These are phyloP conservation scores for Pteromalus puparum DNA, from an alignment of 1,140 invertebrate species.

Conservation along the genomic window DNA sequence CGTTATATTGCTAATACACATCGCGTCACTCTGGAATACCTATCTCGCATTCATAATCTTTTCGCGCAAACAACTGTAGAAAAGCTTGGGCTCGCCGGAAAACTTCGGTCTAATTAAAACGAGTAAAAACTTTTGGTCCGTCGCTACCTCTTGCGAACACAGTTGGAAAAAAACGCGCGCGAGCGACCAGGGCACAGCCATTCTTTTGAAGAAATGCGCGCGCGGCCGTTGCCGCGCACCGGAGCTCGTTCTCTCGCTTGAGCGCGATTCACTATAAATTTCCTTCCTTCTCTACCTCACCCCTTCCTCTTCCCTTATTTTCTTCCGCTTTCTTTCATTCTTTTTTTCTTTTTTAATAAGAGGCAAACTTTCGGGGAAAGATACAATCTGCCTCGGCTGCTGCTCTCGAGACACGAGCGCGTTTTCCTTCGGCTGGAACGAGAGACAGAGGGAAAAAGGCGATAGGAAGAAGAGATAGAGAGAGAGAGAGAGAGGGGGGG, in stretches of 20 bases:
- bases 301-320: background rate
- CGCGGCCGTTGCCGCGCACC: background rate
- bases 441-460: background rate
- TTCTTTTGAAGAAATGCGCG: slow-evolving; percentile 19
- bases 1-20: background rate
- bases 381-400: slow-evolving; percentile 30
- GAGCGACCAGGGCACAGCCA: background rate
- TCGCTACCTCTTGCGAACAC: background rate
- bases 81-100: background rate
- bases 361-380: slow-evolving; percentile 36
- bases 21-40: background rate
- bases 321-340: slow-evolving; percentile 19
- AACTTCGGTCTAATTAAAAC: slow-evolving; percentile 36
- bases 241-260: slow-evolving; percentile 3
- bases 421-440: background rate
- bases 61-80: slow-evolving; percentile 12
- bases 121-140: background rate
- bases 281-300: slow-evolving; percentile 1
- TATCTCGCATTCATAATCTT: slow-evolving; percentile 34
- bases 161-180: background rate
- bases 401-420: background rate
- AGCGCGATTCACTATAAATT: slow-evolving; percentile 37
- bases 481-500: background rate
- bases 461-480: background rate
- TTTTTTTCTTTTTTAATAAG: slow-evolving; percentile 45